Evolutionary conservation across 2,888 invertebrate species (phyloP).

Genomic region (Drosophila nigritarsus): DNA sequence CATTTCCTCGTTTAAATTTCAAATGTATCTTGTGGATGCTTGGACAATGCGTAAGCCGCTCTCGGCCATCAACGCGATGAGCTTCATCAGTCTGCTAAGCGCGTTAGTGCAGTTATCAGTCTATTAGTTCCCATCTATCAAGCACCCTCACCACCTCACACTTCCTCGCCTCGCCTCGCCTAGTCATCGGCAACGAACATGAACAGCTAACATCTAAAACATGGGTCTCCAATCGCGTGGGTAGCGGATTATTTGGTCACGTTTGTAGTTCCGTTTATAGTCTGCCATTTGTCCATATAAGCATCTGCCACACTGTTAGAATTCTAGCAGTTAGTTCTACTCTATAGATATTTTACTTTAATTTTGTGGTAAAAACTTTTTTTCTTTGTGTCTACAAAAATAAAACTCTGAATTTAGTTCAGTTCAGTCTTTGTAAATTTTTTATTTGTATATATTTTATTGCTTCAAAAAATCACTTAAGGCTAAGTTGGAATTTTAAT

Average conservation of each 20-base stretch:
- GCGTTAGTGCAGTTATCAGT: slow-evolving; percentile 77
- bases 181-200: background rate
- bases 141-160: slow-evolving; percentile 5
- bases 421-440: background rate
- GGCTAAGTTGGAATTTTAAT: background rate
- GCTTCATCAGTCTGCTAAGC: slow-evolving; percentile 59
- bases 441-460: background rate
- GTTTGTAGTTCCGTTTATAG: slow-evolving; percentile 47
- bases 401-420: background rate
- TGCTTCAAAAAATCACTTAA: background rate
- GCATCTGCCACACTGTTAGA: background rate
- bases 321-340: background rate
- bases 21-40: slow-evolving; percentile 62
- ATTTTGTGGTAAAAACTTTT: background rate
- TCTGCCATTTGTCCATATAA: slow-evolving; percentile 37
- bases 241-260: slow-evolving; percentile 43
- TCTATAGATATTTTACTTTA: background rate
- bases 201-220: background rate
- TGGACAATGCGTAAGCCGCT: slow-evolving; percentile 73
- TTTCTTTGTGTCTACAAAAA: too few relatives aligned
- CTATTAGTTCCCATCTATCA: slow-evolving; percentile 68
- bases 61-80: slow-evolving; percentile 39
- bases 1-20: slow-evolving; percentile 64
- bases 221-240: slow-evolving; percentile 35
- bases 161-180: background rate